phyloP scores from a whole-genome alignment of 1,140 invertebrate species.

The Plodia interpunctella region DNA sequence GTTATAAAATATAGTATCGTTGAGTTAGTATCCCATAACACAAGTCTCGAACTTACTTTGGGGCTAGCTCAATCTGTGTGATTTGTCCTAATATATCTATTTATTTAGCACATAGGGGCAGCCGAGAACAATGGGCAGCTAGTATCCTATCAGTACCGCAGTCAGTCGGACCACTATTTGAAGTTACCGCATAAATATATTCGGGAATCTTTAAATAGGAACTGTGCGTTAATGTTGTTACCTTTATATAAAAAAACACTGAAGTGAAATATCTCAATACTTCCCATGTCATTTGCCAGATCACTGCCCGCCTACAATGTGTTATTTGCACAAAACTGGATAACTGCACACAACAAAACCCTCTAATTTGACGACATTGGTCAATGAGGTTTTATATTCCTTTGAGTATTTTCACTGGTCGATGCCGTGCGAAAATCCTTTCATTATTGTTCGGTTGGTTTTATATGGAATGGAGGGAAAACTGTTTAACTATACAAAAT shows the following conservation, averaged over 20 bases:
- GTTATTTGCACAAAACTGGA: background rate
- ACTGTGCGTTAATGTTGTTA: too few species aligned
- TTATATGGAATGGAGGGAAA: background rate
- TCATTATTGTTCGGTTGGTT: background rate
- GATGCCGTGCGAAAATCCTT: constrained; percentile 5
- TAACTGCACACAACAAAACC: background rate
- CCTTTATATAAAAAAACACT: background rate
- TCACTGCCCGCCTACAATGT: background rate
- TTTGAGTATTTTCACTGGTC: background rate
- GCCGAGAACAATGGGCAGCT: too few species aligned
- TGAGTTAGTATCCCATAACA: too few species aligned
- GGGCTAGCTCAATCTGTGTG: too few species aligned
- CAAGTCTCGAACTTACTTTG: too few species aligned
- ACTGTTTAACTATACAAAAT: background rate
- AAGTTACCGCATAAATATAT: too few species aligned
- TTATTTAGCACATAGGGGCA: too few species aligned
- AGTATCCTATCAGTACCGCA: too few species aligned
- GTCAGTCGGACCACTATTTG: too few species aligned
- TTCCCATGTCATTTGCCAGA: constrained; percentile 3
- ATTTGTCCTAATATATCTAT: too few species aligned
- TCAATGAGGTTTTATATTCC: background rate
- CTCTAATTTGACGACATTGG: background rate
- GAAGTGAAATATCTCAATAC: background rate
- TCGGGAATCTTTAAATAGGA: too few species aligned
- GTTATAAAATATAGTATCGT: too few species aligned